Evolutionary conservation across 2,113 vertebrate species (phyloP), one percentile per base, ranked within the genome.

Genomic region (Callospermophilus lateralis): DNA sequence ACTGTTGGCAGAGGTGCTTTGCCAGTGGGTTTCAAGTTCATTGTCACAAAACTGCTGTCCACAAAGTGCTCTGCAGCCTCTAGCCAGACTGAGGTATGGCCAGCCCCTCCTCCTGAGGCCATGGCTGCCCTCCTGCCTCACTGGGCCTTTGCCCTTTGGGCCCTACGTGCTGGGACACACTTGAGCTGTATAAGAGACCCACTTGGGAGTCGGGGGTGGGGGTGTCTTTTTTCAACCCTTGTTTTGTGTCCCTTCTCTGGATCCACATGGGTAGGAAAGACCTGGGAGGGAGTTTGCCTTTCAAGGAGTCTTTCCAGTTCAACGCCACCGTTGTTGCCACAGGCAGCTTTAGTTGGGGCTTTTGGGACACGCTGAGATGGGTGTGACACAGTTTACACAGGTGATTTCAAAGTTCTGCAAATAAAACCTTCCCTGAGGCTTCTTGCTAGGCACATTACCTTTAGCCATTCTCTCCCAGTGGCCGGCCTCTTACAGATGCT

Each of bases 371-470:
- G 13, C 63, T 45, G n/a, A 83, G 70, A 7, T 61, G 74, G 7
- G 34, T 86, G 39, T 96, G 77, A 58, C 32, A 83, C 45, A 24
- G 37, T 93, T 78, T 94, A 12, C 80, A 34, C 37, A 74, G 19
- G 53, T 86, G 85, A 94, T 86, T 94, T 61, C 77, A 5, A 93
- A 53, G 63, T 94, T 89, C 74, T 88, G 51, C 26, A 92, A 24
- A 77, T 48, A 45, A 48, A 97, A 37, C 45, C 30, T 58, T 76
- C 51, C 79, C 74, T 63, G 84, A 92, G 53, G 3, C 53, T 61
- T 48, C 42, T n/a, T 48, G 72, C n/a, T 15, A 17, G 17, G 17
- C 79, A 73, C 32, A 8, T 42, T 32, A 70, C 42, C 37, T 34
- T 55, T n/a, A 74, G 17, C 51, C 10, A 3, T 89, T 84, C 83